Conservation (phyloP, 2,113 vertebrate genomes). For the Lasiurus cinereus region DNA sequence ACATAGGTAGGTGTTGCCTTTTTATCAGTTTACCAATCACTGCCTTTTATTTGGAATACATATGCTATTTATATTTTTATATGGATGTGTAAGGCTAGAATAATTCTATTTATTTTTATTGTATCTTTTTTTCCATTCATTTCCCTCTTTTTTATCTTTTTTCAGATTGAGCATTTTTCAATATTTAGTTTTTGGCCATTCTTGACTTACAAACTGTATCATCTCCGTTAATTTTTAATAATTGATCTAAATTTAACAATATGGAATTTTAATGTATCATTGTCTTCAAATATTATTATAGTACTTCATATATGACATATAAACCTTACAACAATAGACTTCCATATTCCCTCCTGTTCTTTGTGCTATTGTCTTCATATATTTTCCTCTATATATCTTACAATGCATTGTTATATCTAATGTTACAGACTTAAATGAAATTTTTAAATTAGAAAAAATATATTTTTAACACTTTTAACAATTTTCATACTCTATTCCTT, state of each 20-base stretch:
- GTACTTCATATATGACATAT: background rate
- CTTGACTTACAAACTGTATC: background rate
- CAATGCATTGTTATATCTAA: background rate
- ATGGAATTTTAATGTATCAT: background rate
- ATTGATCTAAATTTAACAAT: background rate
- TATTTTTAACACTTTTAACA: background rate
- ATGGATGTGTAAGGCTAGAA: background rate
- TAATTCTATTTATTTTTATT: background rate
- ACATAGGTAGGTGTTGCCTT: background rate
- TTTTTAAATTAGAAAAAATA: background rate
- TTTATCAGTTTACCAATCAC: background rate
- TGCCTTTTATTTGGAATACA: constrained; percentile 17
- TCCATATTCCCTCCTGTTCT: background rate
- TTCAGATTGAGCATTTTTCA: background rate
- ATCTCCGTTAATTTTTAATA: background rate
- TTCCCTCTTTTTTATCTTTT: background rate
- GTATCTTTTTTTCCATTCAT: background rate
- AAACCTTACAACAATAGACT: background rate
- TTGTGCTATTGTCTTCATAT: background rate
- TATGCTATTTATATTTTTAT: constrained; percentile 13
- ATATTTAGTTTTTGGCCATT: background rate
- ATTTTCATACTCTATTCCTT: background rate
- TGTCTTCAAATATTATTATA: background rate
- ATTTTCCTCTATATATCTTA: background rate
- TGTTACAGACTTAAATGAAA: background rate